Conservation (phyloP, 1,140 invertebrate species). For the Melanaphis sacchari region DNA sequence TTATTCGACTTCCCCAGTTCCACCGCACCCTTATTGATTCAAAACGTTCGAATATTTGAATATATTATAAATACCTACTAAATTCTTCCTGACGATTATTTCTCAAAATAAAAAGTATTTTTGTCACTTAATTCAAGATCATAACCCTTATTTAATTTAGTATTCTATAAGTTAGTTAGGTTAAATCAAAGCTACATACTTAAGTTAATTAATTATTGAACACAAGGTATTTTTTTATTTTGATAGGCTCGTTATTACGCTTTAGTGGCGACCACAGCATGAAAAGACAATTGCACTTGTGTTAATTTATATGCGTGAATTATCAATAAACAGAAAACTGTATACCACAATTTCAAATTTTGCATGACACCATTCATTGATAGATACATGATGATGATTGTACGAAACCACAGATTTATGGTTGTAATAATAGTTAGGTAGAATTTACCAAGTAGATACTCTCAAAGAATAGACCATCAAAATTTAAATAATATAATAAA, state of each 20-base stretch:
- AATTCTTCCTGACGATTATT: neutral
- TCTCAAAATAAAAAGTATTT: neutral
- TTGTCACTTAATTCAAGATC: neutral
- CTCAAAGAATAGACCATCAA: neutral
- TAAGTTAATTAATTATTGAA: neutral
- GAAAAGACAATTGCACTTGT: no score
- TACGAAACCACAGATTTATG: no score
- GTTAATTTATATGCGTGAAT: no score
- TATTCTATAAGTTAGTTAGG: no score
- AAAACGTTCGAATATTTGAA: neutral
- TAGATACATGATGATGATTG: no score
- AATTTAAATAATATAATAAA: neutral
- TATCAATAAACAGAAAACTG: no score
- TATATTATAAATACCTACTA: neutral
- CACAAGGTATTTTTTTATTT: neutral
- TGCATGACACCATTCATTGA: no score
- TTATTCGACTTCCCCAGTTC: neutral
- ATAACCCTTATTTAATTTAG: neutral
- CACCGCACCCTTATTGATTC: neutral
- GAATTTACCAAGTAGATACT: neutral
- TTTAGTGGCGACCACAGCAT: no score
- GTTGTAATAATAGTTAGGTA: no score
- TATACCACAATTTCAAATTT: no score
- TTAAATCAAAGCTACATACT: neutral
- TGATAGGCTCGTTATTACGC: neutral